Conservation (phyloP, 2,113 vertebrate genomes). For the Poecilia latipinna region DNA sequence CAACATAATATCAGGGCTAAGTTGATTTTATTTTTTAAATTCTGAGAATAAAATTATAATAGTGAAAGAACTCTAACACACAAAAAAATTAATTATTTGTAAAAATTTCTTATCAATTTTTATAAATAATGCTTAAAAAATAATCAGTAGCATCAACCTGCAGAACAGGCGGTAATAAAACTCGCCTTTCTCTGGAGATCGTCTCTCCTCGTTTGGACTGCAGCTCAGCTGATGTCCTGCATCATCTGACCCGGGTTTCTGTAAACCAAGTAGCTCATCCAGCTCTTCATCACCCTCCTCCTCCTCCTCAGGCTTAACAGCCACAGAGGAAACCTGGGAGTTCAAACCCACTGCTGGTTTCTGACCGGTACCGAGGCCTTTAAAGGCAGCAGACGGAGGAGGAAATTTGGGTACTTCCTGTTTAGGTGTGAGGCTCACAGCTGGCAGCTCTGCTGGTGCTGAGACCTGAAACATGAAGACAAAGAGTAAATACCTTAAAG, state of each 20-base stretch:
- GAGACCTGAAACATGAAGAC: conserved; percentile 72
- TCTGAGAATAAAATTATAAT: too few relatives aligned
- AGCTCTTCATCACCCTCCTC: conserved; percentile 87
- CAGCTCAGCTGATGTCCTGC: conserved; percentile 18
- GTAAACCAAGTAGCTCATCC: conserved; percentile 86
- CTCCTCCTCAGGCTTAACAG: conserved; percentile 2
- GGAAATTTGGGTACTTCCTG: conserved; percentile 65
- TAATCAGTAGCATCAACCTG: background rate
- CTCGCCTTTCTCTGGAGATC: conserved; percentile 47
- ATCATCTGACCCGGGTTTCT: conserved; percentile 68
- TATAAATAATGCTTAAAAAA: too few relatives aligned
- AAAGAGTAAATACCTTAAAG: background rate
- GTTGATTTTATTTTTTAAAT: too few relatives aligned
- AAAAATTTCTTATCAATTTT: too few relatives aligned
- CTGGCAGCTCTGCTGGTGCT: conserved; percentile 85
- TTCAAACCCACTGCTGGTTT: background rate
- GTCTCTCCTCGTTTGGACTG: conserved; percentile 24
- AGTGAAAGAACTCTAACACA: too few relatives aligned
- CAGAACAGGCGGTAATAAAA: background rate
- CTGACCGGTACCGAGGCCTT: conserved; percentile 9
- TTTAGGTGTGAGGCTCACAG: conserved; percentile 71
- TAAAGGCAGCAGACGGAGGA: conserved; percentile 27
- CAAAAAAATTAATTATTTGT: too few relatives aligned
- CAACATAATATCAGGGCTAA: too few relatives aligned
- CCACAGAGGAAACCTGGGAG: background rate